phyloP scores from a whole-genome alignment of 2,113 vertebrate genomes.

The Prinia subflava region DNA sequence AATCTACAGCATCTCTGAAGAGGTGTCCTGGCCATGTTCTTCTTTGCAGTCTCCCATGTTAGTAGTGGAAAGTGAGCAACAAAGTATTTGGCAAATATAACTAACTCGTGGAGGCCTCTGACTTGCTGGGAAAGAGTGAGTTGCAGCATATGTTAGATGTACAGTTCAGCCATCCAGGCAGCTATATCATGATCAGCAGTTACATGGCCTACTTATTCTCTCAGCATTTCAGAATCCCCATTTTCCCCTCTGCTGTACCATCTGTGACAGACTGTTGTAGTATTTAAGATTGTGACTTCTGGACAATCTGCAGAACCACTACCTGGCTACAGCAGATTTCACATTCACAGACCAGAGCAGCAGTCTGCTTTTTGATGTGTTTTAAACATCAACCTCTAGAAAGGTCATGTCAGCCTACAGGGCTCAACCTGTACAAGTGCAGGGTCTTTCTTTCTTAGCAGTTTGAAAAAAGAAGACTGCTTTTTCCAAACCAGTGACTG shows the following conservation, averaged over 20 bases:
- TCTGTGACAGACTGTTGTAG: slow-evolving; percentile 42
- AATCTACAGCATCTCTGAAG: not conserved
- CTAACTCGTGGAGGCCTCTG: not conserved
- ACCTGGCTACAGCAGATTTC: not conserved
- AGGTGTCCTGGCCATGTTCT: not conserved
- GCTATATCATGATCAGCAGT: not conserved
- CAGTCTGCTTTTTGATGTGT: not conserved
- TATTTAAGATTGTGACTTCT: slow-evolving; percentile 28
- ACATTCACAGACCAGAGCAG: not conserved
- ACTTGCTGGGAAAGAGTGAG: not conserved
- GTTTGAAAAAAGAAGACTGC: not conserved
- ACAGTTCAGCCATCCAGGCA: not conserved
- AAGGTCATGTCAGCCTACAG: not conserved
- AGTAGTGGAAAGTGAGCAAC: not conserved
- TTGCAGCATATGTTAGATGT: not conserved
- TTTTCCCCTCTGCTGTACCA: slow-evolving; percentile 15
- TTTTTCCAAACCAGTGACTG: not conserved
- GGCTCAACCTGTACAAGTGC: not conserved
- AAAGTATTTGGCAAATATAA: not conserved
- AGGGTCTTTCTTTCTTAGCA: not conserved
- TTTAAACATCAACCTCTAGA: not conserved
- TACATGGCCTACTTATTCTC: slow-evolving; percentile 29
- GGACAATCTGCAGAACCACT: not conserved
- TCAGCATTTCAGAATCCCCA: not conserved
- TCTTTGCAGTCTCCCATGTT: not conserved